A percentile compares a stretch with the other conserved stretches of the same genome.
Evolutionary conservation across 2,888 invertebrate species (phyloP).

Genomic region (Polylopha cassiicola): DNA sequence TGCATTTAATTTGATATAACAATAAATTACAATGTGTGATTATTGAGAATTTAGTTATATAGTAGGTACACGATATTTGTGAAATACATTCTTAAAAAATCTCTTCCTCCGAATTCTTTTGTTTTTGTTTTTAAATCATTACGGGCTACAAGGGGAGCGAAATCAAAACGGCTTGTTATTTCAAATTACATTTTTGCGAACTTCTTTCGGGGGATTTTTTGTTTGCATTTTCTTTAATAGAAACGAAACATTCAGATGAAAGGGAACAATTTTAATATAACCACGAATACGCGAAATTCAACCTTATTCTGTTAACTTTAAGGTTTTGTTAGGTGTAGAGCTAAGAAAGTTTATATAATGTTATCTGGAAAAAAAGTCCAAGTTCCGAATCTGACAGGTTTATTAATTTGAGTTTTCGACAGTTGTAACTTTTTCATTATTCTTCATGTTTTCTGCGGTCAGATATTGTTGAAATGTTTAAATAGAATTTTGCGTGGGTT

Average conservation of each 20-base stretch:
- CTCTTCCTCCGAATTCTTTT: too few relatives aligned
- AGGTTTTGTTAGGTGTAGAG: neutral
- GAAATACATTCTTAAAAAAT: too few relatives aligned
- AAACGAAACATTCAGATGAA: slow-evolving; percentile 49
- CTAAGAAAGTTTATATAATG: slow-evolving; percentile 11
- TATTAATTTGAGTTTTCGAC: slow-evolving; percentile 50
- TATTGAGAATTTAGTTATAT: too few relatives aligned
- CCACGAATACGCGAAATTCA: slow-evolving; percentile 14
- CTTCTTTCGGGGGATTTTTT: slow-evolving; percentile 44
- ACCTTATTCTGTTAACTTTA: neutral
- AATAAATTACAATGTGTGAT: too few relatives aligned
- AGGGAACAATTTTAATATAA: slow-evolving; percentile 26
- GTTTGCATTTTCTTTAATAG: slow-evolving; percentile 56
- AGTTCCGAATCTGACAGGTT: slow-evolving; percentile 47
- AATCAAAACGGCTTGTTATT: slow-evolving; percentile 60
- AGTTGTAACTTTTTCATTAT: slow-evolving; percentile 35
- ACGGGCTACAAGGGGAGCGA: too few relatives aligned
- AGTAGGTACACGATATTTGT: too few relatives aligned
- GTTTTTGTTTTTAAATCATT: too few relatives aligned
- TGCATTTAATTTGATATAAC: too few relatives aligned
- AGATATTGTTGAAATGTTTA: too few relatives aligned
- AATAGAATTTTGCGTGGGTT: too few relatives aligned
- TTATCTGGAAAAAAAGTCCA: slow-evolving; percentile 28
- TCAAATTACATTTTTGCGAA: slow-evolving; percentile 60
- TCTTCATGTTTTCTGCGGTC: slow-evolving; percentile 20